Evolutionary conservation across 2,797 vertebrate species (phyloP).

Genomic region (Sebastes iracundus): DNA sequence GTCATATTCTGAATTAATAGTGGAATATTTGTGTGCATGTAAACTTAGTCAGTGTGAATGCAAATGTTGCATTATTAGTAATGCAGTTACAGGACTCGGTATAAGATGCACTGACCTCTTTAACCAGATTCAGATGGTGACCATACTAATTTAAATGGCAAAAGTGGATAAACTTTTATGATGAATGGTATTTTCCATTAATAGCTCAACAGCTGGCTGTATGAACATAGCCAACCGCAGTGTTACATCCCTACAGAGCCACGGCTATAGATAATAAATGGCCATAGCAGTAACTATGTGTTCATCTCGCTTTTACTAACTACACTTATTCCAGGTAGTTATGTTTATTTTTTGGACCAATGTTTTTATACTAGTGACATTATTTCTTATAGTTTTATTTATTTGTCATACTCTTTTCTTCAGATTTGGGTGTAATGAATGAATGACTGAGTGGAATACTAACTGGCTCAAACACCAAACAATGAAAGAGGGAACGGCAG

Average conservation of each 20-base stretch:
- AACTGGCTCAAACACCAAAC: not conserved
- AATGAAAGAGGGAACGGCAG: constrained; percentile 21
- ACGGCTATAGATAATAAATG: not conserved
- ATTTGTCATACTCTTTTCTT: not conserved
- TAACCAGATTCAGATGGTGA: constrained; percentile 22
- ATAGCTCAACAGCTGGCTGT: constrained; percentile 21
- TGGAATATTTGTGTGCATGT: not conserved
- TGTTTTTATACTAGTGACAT: not conserved
- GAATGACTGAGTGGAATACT: not conserved
- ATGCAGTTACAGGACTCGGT: not conserved
- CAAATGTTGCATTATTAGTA: not conserved
- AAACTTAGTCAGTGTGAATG: not conserved
- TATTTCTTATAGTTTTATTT: not conserved
- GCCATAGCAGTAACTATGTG: not conserved
- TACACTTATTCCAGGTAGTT: not conserved
- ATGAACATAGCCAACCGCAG: not conserved
- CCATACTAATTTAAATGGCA: not conserved
- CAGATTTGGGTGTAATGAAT: not conserved
- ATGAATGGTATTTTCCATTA: constrained; percentile 20
- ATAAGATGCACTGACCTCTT: not conserved
- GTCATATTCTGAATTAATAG: not conserved
- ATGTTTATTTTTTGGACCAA: not conserved
- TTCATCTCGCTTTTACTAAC: not conserved
- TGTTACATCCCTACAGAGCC: not conserved
- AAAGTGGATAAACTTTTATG: not conserved